These are phyloP conservation scores for Agrotis exclamationis DNA, from an alignment of 2,888 invertebrate genomes.

Conservation along the genomic window DNA sequence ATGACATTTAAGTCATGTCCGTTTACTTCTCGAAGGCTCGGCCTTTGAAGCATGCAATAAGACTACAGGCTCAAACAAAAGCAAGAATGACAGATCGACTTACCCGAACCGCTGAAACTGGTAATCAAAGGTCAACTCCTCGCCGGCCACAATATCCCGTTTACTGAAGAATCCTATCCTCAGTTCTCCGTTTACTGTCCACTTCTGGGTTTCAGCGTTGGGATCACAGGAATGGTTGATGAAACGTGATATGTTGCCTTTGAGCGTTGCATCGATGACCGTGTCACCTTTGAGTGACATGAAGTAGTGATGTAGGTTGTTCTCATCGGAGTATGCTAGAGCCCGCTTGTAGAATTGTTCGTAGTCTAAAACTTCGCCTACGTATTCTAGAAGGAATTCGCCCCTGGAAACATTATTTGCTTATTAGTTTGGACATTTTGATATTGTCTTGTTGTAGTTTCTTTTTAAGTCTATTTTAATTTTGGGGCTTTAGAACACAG, in stretches of 20 bases:
- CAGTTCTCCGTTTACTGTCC: conserved; percentile 98
- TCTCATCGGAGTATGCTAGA: conserved; percentile 96
- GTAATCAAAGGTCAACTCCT: conserved; percentile 99
- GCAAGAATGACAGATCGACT: conserved; percentile 66
- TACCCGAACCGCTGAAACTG: conserved; percentile 99
- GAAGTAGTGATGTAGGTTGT: conserved; percentile 98
- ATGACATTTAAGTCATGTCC: too few relatives aligned
- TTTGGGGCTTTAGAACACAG: too few relatives aligned
- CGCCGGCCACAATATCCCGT: conserved; percentile 95
- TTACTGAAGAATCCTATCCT: conserved; percentile 99
- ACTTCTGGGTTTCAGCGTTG: conserved; percentile 99
- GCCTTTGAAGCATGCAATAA: conserved; percentile 1
- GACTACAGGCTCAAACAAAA: too few relatives aligned
- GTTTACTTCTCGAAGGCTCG: background rate
- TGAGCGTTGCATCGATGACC: conserved; percentile 98
- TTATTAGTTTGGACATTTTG: conserved; percentile 3
- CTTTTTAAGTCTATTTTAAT: too few relatives aligned
- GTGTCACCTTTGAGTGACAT: conserved; percentile 98
- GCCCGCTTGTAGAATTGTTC: conserved; percentile 97
- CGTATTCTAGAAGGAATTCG: conserved; percentile 99
- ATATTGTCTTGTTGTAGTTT: too few relatives aligned
- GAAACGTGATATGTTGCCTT: conserved; percentile 99
- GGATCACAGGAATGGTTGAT: conserved; percentile 99
- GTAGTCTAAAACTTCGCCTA: conserved; percentile 98
- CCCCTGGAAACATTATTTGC: conserved; percentile 91